phyloP scores from a whole-genome alignment of 1,140 invertebrate genomes.

The Apis cerana region DNA sequence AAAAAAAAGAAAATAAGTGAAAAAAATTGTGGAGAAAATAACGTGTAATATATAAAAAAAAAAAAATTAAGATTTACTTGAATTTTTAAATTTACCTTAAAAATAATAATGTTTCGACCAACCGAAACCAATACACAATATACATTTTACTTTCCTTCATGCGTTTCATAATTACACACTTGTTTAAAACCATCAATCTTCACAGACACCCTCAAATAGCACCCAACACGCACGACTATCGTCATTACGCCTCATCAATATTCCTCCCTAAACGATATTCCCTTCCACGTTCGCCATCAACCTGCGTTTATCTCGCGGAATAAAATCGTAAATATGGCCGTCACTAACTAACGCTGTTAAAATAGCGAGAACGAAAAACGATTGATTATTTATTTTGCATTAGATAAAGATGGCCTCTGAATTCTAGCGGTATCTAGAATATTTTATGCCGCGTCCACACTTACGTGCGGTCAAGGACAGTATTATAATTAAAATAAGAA shows the following conservation, averaged over 20 bases:
- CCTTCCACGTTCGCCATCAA: background rate
- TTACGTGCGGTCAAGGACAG: too few species aligned
- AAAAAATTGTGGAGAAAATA: background rate
- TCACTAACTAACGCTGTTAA: slow-evolving; percentile 22
- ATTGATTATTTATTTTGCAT: slow-evolving; percentile 58
- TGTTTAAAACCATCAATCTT: background rate
- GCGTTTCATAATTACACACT: background rate
- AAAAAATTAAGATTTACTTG: background rate
- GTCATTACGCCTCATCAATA: slow-evolving; percentile 31
- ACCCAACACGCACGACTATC: background rate
- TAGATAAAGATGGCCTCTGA: slow-evolving; percentile 40
- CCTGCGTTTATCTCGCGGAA: slow-evolving; percentile 14
- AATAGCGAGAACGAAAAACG: slow-evolving; percentile 11
- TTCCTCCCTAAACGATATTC: slow-evolving; percentile 2
- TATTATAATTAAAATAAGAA: too few species aligned
- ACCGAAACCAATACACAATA: background rate
- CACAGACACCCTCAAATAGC: background rate
- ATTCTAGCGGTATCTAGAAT: background rate
- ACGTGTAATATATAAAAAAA: background rate
- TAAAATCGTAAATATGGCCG: slow-evolving; percentile 28
- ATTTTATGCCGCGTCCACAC: background rate
- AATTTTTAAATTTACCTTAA: background rate
- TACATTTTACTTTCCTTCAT: background rate
- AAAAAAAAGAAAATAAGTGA: background rate
- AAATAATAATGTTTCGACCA: too few species aligned